Percentiles rank a stretch among this genome's conserved stretches.
These are phyloP conservation scores for Coptodon rendalli DNA, from an alignment of 2,113 vertebrate species.

Conservation along the genomic window DNA sequence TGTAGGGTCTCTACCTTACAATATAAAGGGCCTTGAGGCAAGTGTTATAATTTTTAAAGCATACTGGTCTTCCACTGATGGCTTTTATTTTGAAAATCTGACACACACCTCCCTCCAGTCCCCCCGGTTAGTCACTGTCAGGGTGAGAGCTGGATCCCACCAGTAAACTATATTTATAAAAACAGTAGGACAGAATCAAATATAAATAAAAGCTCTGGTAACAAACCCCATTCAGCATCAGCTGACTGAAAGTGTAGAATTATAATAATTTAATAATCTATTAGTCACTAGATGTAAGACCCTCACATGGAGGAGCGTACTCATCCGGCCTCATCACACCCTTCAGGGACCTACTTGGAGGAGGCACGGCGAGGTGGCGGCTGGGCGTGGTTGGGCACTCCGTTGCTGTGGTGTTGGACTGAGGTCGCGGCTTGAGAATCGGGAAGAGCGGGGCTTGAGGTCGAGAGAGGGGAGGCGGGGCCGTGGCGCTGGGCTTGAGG, in stretches of 20 bases:
- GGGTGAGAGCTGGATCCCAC: neutral
- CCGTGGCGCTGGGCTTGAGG: slow-evolving; percentile 43
- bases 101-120: neutral
- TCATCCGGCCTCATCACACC: neutral
- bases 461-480: slow-evolving; percentile 46
- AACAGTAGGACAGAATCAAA: neutral
- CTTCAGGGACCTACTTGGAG: slow-evolving; percentile 61
- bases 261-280: neutral
- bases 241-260: neutral
- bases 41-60: neutral
- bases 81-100: neutral
- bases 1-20: neutral
- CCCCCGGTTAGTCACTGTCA: rapidly evolving
- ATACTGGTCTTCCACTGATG: neutral
- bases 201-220: neutral
- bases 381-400: slow-evolving; percentile 31
- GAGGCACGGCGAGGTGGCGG: slow-evolving; percentile 66
- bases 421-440: slow-evolving; percentile 59
- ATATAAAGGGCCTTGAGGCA: neutral
- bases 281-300: neutral
- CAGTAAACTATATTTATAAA: neutral
- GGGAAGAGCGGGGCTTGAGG: slow-evolving; percentile 60
- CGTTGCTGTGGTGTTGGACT: slow-evolving; percentile 32
- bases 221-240: neutral
- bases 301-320: neutral